Evolutionary conservation across 2,888 invertebrate genomes (phyloP).

Genomic region (Drosophila infuscata): DNA sequence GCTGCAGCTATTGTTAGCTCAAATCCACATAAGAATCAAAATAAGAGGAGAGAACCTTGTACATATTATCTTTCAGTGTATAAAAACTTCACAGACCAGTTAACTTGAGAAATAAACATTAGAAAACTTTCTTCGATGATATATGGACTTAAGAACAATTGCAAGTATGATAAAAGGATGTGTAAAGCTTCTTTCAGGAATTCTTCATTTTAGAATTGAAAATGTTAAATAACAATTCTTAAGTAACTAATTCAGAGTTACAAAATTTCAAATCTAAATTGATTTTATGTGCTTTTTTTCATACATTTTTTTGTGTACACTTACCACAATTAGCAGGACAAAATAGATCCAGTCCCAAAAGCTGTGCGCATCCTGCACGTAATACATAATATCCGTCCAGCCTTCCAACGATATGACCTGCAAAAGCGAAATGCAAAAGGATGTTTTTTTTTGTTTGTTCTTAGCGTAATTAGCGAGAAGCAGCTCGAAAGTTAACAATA

Average conservation of each 20-base stretch:
- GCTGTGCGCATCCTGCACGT: conserved; percentile 99
- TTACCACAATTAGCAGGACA: conserved; percentile 99
- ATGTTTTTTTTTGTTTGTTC: conserved; percentile 3
- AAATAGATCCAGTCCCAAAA: conserved; percentile 99
- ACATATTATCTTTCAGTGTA: background rate
- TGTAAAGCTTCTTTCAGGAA: background rate
- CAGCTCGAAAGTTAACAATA: conserved; percentile 1
- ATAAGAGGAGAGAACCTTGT: background rate
- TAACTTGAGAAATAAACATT: background rate
- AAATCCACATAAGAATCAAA: conserved; percentile 1
- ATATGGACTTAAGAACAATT: background rate
- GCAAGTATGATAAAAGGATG: background rate
- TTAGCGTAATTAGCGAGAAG: conserved; percentile 51
- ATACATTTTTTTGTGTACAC: conserved; percentile 83
- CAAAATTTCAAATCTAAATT: background rate
- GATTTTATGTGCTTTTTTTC: background rate
- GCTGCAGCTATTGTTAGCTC: conserved; percentile 13
- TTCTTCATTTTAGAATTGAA: background rate
- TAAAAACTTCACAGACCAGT: background rate
- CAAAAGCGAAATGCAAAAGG: conserved; percentile 51
- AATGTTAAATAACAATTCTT: background rate
- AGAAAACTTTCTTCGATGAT: background rate
- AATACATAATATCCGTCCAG: conserved; percentile 99
- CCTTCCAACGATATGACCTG: conserved; percentile 99
- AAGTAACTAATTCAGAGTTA: background rate